Evolutionary conservation across 2,888 invertebrate species (phyloP).

Genomic region (Lagria hirta): DNA sequence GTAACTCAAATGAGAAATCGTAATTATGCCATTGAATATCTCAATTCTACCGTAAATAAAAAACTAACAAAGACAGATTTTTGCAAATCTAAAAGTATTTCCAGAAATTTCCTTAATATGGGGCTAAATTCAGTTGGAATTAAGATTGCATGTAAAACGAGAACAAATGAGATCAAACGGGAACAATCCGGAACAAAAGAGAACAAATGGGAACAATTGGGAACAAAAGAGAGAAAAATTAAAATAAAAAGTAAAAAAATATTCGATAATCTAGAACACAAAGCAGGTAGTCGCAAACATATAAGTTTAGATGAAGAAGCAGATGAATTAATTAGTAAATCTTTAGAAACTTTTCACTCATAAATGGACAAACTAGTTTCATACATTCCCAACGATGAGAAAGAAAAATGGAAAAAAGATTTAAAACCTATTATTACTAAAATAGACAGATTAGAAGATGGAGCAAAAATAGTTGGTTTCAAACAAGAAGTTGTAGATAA

Average conservation of each 20-base stretch:
- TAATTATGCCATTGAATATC: conserved; percentile 1
- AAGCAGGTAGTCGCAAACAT: conserved; percentile 9
- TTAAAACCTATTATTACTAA: conserved; percentile 13
- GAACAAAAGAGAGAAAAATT: conserved; percentile 7
- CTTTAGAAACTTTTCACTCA: conserved; percentile 20
- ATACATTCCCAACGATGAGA: conserved; percentile 6
- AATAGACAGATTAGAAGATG: conserved; percentile 14
- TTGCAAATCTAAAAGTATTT: conserved; percentile 1
- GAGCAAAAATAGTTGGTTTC: conserved; percentile 23
- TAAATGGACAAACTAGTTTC: conserved; percentile 10
- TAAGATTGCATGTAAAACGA: conserved; percentile 1
- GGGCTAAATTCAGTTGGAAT: conserved; percentile 1
- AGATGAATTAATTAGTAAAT: conserved; percentile 21
- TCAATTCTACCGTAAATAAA: conserved; percentile 1
- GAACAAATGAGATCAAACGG: neutral
- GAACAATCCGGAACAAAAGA: conserved; percentile 1
- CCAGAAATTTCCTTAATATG: conserved; percentile 1
- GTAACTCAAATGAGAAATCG: conserved; percentile 1
- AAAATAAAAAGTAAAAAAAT: conserved; percentile 10
- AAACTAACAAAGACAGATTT: conserved; percentile 1
- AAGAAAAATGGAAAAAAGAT: conserved; percentile 14
- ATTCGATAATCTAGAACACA: conserved; percentile 10
- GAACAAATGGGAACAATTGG: conserved; percentile 1
- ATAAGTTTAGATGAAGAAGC: conserved; percentile 20
- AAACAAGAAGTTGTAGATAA: conserved; percentile 17